Percentiles rank a stretch among this genome's conserved stretches.
These are phyloP conservation scores for Drosophila incognita DNA, from an alignment of 2,888 invertebrate species.

Conservation along the genomic window DNA sequence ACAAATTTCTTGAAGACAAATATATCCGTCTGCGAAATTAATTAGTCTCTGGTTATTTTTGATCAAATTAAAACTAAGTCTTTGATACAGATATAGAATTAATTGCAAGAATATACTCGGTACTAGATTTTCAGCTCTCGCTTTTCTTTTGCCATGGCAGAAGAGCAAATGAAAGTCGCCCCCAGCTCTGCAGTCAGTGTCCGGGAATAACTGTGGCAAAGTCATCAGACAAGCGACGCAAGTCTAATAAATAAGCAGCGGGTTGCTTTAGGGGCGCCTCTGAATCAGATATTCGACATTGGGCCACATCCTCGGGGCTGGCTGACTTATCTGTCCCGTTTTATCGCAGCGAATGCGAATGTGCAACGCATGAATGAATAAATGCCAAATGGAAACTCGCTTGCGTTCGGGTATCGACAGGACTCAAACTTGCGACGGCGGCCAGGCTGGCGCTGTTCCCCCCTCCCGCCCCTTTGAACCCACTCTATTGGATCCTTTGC, in stretches of 20 bases:
- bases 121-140: neutral
- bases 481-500: slow-evolving; percentile 1
- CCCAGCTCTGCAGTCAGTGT: neutral
- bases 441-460: slow-evolving; percentile 23
- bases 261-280: slow-evolving; percentile 35
- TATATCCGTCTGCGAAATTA: neutral
- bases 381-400: slow-evolving; percentile 53
- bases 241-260: slow-evolving; percentile 51
- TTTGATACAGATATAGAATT: slow-evolving; percentile 2
- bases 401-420: slow-evolving; percentile 49
- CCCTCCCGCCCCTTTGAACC: slow-evolving; percentile 3
- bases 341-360: slow-evolving; percentile 63
- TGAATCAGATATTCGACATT: slow-evolving; percentile 65
- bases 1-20: neutral
- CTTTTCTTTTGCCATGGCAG: neutral
- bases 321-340: slow-evolving; percentile 59
- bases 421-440: slow-evolving; percentile 32
- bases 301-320: slow-evolving; percentile 61
- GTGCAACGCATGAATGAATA: slow-evolving; percentile 78
- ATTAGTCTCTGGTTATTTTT: neutral
- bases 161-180: slow-evolving; percentile 12
- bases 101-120: slow-evolving; percentile 13
- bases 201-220: neutral
- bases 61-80: neutral
- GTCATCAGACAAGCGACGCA: slow-evolving; percentile 29